These are phyloP conservation scores for Eulacestoma nigropectus DNA, from an alignment of 2,113 vertebrate genomes.

Conservation along the genomic window DNA sequence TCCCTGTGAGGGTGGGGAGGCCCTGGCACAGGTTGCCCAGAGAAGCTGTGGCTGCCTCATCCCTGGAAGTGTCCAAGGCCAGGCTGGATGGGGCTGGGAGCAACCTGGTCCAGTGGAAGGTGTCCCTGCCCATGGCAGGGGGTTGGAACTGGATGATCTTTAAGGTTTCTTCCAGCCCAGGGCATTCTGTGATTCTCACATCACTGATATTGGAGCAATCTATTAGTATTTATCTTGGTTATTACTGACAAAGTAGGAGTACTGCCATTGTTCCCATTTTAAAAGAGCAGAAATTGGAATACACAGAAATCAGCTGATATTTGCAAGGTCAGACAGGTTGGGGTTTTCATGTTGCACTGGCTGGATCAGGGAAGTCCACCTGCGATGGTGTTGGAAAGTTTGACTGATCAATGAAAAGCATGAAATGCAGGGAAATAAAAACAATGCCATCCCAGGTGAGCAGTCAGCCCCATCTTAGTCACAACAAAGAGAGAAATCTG, in stretches of 20 bases:
- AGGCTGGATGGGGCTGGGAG: neutral
- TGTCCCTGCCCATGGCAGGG: neutral
- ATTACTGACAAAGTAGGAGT: neutral
- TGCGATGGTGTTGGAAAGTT: neutral
- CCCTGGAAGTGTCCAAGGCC: rapidly evolving
- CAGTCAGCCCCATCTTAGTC: neutral
- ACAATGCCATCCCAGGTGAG: neutral
- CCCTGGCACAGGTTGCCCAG: neutral
- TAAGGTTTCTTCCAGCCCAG: neutral
- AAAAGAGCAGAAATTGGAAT: neutral
- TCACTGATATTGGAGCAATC: neutral
- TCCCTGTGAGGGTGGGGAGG: neutral
- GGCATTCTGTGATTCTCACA: neutral
- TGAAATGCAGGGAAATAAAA: neutral
- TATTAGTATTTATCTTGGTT: neutral
- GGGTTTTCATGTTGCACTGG: neutral
- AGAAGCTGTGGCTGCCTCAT: neutral
- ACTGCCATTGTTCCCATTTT: neutral
- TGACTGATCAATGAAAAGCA: neutral
- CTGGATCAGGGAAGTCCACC: neutral
- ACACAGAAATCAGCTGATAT: neutral
- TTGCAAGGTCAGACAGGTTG: neutral
- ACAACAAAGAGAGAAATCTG: neutral
- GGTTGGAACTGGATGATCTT: rapidly evolving
- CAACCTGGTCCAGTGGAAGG: neutral